Percentiles rank a stretch among this genome's conserved stretches.
Evolutionary conservation across 1,140 invertebrate genomes (phyloP).

Genomic region (Drosophila grimshawi): DNA sequence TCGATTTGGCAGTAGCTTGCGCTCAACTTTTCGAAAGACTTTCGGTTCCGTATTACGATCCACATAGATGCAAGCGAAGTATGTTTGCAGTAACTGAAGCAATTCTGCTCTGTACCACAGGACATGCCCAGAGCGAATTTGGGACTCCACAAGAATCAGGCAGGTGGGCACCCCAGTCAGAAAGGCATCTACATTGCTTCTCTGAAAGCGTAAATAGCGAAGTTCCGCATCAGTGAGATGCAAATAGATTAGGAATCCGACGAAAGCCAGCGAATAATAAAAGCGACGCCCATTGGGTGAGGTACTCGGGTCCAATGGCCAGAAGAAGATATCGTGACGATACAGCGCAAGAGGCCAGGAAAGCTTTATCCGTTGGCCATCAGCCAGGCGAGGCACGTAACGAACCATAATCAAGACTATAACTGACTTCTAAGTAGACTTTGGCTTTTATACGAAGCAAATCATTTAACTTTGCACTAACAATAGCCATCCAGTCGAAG

Average conservation of each 20-base stretch:
- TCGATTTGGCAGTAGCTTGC: conserved; percentile 44
- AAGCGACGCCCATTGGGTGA: conserved; percentile 25
- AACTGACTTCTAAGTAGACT: conserved; percentile 9
- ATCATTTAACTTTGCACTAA: background rate
- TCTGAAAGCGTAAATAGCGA: conserved; percentile 58
- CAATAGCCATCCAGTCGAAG: background rate
- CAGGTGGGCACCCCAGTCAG: conserved; percentile 73
- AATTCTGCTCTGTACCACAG: conserved; percentile 31
- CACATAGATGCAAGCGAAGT: conserved; percentile 69
- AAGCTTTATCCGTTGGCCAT: conserved; percentile 61
- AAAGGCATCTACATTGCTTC: conserved; percentile 54
- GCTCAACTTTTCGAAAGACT: conserved; percentile 37
- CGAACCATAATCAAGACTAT: conserved; percentile 55
- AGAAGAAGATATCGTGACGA: conserved; percentile 67
- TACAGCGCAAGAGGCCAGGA: conserved; percentile 64
- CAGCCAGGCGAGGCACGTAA: conserved; percentile 62
- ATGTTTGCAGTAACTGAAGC: conserved; percentile 54
- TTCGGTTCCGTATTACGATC: conserved; percentile 38
- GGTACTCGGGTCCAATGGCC: conserved; percentile 63
- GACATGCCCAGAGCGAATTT: conserved; percentile 52
- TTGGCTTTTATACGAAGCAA: conserved; percentile 24
- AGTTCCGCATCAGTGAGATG: conserved; percentile 71
- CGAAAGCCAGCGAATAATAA: conserved; percentile 34
- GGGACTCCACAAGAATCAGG: conserved; percentile 67
- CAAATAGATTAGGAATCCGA: conserved; percentile 50